phyloP scores from a whole-genome alignment of 2,888 invertebrate species.

The Hirtodrosophila cameraria region DNA sequence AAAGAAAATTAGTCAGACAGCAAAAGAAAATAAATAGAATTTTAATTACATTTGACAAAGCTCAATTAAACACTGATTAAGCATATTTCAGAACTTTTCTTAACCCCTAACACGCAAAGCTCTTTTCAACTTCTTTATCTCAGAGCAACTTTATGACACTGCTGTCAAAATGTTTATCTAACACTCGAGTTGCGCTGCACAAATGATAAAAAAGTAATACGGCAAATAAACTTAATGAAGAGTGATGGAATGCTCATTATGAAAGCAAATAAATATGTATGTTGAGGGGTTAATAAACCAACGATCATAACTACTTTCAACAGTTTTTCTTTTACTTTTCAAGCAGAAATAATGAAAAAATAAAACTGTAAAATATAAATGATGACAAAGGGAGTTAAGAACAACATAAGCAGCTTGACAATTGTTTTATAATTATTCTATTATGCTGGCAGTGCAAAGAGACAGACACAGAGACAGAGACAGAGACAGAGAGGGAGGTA shows the following conservation, averaged over 20 bases:
- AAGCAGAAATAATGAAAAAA: neutral
- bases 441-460: constrained; percentile 34
- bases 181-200: constrained; percentile 60
- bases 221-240: constrained; percentile 65
- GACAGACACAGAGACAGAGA: neutral
- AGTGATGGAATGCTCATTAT: constrained; percentile 23
- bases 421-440: constrained; percentile 75
- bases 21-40: too few species aligned
- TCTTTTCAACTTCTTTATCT: constrained; percentile 22
- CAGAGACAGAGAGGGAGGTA: too few species aligned
- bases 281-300: constrained; percentile 41
- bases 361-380: constrained; percentile 2
- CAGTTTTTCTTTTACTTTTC: constrained; percentile 13
- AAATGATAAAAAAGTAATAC: constrained; percentile 58
- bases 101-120: too few species aligned
- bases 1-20: too few species aligned
- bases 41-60: too few species aligned
- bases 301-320: constrained; percentile 29
- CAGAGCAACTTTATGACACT: constrained; percentile 58
- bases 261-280: constrained; percentile 24
- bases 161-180: constrained; percentile 77
- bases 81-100: too few species aligned
- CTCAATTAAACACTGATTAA: too few species aligned
- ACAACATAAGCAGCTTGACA: constrained; percentile 52
- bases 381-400: constrained; percentile 4